Percentiles rank a stretch among this genome's conserved stretches.
Evolutionary conservation across 1,140 invertebrate genomes (phyloP).

Genomic region (Trachymyrmex cornetzi): DNA sequence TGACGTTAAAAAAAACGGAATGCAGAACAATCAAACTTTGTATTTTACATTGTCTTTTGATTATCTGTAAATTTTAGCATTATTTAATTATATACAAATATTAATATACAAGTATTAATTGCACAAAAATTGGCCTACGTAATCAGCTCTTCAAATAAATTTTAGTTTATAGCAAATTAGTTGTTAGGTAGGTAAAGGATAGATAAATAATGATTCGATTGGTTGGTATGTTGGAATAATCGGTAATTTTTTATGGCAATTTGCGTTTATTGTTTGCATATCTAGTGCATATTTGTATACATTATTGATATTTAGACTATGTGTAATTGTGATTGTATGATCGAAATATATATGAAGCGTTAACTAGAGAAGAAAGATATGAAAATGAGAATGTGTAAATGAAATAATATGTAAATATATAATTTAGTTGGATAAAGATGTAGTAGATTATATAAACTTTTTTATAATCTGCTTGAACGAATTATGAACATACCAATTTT

Average conservation of each 20-base stretch:
- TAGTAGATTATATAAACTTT: conserved; percentile 60
- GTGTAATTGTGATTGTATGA: conserved; percentile 31
- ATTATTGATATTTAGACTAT: conserved; percentile 6
- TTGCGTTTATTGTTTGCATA: conserved; percentile 22
- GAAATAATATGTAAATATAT: conserved; percentile 59
- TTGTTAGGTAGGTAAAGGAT: conserved; percentile 5
- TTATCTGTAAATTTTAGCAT: conserved; percentile 21
- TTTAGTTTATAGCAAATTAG: conserved; percentile 13
- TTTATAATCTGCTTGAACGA: conserved; percentile 48
- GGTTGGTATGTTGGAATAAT: neutral
- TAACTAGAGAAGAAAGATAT: conserved; percentile 15
- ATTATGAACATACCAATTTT: conserved; percentile 10
- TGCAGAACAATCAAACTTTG: conserved; percentile 12
- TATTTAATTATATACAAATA: conserved; percentile 1
- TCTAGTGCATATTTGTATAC: neutral
- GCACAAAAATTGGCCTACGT: conserved; percentile 17
- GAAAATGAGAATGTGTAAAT: conserved; percentile 24
- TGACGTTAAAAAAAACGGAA: neutral
- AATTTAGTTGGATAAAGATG: conserved; percentile 39
- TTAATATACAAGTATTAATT: conserved; percentile 25
- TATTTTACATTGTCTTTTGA: conserved; percentile 10
- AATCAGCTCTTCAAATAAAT: neutral
- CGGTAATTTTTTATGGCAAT: neutral
- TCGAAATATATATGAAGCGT: conserved; percentile 1
- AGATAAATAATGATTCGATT: conserved; percentile 15